Evolutionary conservation across 2,888 invertebrate genomes (phyloP).

Genomic region (Trichogramma dendrolimi): DNA sequence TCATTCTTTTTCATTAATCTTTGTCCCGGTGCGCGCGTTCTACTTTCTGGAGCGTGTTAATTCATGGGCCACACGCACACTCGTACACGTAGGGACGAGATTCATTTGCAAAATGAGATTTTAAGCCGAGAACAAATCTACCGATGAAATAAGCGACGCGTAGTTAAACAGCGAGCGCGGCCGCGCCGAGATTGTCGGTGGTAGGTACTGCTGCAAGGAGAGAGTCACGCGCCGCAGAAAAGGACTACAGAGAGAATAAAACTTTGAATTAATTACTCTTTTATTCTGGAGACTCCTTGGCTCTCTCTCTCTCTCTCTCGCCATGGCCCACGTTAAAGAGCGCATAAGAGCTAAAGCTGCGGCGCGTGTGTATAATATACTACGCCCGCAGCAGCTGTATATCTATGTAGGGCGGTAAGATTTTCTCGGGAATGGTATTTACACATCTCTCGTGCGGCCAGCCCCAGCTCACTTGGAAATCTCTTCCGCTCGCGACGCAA

Average conservation of each 20-base stretch:
- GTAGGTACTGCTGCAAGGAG: not conserved
- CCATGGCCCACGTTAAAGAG: not conserved
- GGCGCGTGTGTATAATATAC: not conserved
- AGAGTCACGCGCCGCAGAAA: constrained; percentile 9
- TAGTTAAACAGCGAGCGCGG: constrained; percentile 1
- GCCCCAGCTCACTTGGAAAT: constrained; percentile 3
- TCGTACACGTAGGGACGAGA: not conserved
- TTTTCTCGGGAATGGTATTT: too few relatives aligned
- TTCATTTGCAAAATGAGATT: not conserved
- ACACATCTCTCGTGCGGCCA: too few relatives aligned
- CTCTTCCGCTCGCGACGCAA: constrained; percentile 7
- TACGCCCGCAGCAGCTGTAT: not conserved
- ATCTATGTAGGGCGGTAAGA: too few relatives aligned
- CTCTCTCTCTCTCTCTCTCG: not conserved
- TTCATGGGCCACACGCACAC: not conserved
- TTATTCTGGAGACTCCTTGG: not conserved
- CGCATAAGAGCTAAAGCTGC: not conserved
- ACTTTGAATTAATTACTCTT: constrained; percentile 36
- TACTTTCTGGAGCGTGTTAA: too few relatives aligned
- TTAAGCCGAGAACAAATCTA: constrained; percentile 29
- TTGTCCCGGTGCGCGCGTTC: too few relatives aligned
- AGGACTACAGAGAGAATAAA: constrained; percentile 26
- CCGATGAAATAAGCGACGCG: constrained; percentile 38
- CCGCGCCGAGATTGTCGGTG: not conserved
- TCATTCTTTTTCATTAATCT: too few relatives aligned